These are phyloP conservation scores for Bombyx mori DNA, from an alignment of 1,140 invertebrate species.

Conservation along the genomic window ASM3026992v2 NC_085128.1:4686001-4686500, in stretches of 20 bases:
- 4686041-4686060: slow-evolving; percentile 67
- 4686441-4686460: too few species aligned
- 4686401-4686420: too few species aligned
- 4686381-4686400: too few species aligned
- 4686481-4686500: too few species aligned
- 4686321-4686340: too few species aligned
- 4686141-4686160: slow-evolving; percentile 29
- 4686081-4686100: slow-evolving; percentile 43
- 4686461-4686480: too few species aligned
- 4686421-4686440: too few species aligned
- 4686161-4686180: slow-evolving; percentile 36
- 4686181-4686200: slow-evolving; percentile 32
- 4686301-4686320: neutral
- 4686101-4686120: slow-evolving; percentile 10
- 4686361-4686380: too few species aligned
- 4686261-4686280: slow-evolving; percentile 30
- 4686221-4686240: slow-evolving; percentile 43
- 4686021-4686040: slow-evolving; percentile 50
- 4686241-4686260: slow-evolving; percentile 22
- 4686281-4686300: slow-evolving; percentile 37
- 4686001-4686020: neutral
- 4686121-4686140: slow-evolving; percentile 10
- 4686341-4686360: too few species aligned
- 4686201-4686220: slow-evolving; percentile 45
- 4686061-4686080: slow-evolving; percentile 49